Conservation (phyloP, 2,797 vertebrate genomes). For the Podargus strigoides region DNA sequence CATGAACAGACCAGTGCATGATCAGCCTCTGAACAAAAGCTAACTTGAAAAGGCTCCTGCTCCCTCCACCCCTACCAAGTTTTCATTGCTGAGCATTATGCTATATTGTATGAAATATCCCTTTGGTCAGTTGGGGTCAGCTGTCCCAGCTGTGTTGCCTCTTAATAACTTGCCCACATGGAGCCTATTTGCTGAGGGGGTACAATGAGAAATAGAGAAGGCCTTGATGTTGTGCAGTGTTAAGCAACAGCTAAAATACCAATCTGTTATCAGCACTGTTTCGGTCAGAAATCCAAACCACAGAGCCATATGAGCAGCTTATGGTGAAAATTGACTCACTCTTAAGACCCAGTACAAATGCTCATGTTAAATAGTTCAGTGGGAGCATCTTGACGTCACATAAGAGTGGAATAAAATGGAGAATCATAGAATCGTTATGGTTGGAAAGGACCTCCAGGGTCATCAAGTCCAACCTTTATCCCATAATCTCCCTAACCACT, state of each 20-base stretch:
- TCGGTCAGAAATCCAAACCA: background rate
- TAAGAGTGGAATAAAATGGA: background rate
- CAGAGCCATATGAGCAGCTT: background rate
- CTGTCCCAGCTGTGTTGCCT: too few relatives aligned
- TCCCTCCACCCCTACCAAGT: accelerated
- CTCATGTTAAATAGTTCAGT: background rate
- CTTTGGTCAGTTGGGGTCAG: background rate
- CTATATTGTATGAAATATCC: background rate
- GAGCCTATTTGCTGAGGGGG: too few relatives aligned
- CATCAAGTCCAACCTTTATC: too few relatives aligned
- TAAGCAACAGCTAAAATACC: background rate
- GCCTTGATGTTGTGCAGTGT: background rate
- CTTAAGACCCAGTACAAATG: background rate
- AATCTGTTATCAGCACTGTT: background rate
- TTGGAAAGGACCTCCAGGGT: too few relatives aligned
- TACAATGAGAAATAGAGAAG: too few relatives aligned
- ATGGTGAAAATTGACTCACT: background rate
- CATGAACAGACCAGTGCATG: background rate
- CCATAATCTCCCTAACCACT: too few relatives aligned
- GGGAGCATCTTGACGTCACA: background rate
- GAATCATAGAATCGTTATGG: too few relatives aligned
- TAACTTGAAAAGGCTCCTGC: background rate
- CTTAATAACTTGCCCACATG: too few relatives aligned
- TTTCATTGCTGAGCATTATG: background rate
- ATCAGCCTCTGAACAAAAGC: background rate